Conservation (phyloP, 1,140 invertebrate species). For the Paracyclopina nana region DNA sequence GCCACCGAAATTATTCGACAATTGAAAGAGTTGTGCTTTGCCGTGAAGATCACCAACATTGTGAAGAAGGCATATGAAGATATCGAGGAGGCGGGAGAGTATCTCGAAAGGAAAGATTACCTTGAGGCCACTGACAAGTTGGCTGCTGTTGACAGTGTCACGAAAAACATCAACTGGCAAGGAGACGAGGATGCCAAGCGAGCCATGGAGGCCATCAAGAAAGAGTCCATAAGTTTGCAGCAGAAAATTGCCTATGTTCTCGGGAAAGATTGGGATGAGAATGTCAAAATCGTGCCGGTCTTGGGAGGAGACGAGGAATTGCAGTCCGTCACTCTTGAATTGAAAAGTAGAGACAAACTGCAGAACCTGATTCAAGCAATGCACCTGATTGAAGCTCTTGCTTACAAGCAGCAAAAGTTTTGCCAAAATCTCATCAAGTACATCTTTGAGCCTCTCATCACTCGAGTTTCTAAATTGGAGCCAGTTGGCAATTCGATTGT, state of each 20-base stretch:
- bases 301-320: neutral
- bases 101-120: neutral
- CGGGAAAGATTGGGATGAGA: neutral
- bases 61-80: neutral
- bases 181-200: neutral
- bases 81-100: neutral
- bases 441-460: too few relatives aligned
- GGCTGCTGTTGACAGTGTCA: neutral
- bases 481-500: too few relatives aligned
- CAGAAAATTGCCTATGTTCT: neutral
- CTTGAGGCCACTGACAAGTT: neutral
- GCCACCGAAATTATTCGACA: neutral
- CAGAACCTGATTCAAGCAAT: too few relatives aligned
- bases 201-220: neutral
- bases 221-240: neutral
- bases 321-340: constrained; percentile 4
- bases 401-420: too few relatives aligned
- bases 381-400: too few relatives aligned
- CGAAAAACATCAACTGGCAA: neutral
- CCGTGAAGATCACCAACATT: neutral
- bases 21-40: neutral
- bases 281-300: neutral
- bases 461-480: too few relatives aligned
- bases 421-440: too few relatives aligned
- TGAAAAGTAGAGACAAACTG: too few relatives aligned